These are phyloP conservation scores for Eleutherodactylus coqui DNA, from an alignment of 2,797 vertebrate species.

Conservation along the genomic window DNA sequence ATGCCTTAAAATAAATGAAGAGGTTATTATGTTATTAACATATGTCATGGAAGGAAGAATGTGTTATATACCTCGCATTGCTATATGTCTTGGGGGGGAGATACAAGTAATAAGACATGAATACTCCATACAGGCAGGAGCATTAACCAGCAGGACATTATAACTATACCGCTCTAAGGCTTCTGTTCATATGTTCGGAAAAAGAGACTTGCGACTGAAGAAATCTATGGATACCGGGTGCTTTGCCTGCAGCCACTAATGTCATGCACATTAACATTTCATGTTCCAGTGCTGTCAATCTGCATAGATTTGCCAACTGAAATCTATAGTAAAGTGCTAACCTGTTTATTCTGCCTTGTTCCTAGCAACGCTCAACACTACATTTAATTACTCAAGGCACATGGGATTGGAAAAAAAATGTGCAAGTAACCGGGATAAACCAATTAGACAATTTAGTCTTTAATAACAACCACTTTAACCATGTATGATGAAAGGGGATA, in stretches of 20 bases:
- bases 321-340: constrained; percentile 50
- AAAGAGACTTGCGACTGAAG: constrained; percentile 8
- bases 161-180: not conserved
- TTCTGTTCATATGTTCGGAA: not conserved
- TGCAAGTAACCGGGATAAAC: constrained; percentile 11
- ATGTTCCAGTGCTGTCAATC: constrained; percentile 41
- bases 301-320: constrained; percentile 50
- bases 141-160: constrained; percentile 13
- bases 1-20: constrained; percentile 12
- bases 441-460: constrained; percentile 33
- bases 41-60: constrained; percentile 10
- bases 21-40: constrained; percentile 47
- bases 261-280: constrained; percentile 48
- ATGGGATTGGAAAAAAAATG: constrained; percentile 40
- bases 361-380: constrained; percentile 44
- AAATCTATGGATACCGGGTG: constrained; percentile 8
- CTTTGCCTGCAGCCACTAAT: constrained; percentile 38
- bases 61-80: not conserved
- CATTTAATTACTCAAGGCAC: constrained; percentile 49
- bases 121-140: not conserved
- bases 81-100: constrained; percentile 20
- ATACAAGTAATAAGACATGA: constrained; percentile 19
- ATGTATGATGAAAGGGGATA: not conserved
- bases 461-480: constrained; percentile 1
- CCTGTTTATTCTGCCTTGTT: constrained; percentile 45